These are phyloP conservation scores for Opisthograptis luteolata DNA, from an alignment of 2,888 invertebrate species.

Conservation along the genomic window DNA sequence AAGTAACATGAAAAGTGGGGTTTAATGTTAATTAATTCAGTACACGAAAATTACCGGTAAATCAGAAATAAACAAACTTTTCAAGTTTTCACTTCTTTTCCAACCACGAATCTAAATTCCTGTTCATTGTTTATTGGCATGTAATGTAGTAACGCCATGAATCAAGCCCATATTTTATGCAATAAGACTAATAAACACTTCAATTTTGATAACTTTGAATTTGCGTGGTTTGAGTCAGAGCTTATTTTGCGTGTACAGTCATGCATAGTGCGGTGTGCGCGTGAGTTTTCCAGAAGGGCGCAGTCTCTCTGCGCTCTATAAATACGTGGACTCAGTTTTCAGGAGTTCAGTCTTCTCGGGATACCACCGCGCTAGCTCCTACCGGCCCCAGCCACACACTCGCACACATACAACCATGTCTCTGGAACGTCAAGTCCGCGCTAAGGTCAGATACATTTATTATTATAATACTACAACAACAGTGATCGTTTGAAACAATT, in stretches of 20 bases:
- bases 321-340: slow-evolving; percentile 73
- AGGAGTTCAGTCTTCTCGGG: slow-evolving; percentile 81
- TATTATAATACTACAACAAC: slow-evolving; percentile 3
- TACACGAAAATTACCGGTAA: no score
- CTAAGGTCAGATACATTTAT: slow-evolving; percentile 87
- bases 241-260: slow-evolving; percentile 30
- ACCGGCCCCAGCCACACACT: slow-evolving; percentile 53
- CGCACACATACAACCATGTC: slow-evolving; percentile 86
- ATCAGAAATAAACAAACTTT: no score
- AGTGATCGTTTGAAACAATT: not conserved
- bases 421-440: slow-evolving; percentile 96
- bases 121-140: no score
- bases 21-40: no score
- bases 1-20: no score
- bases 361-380: slow-evolving; percentile 63
- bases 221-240: slow-evolving; percentile 32
- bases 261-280: slow-evolving; percentile 51
- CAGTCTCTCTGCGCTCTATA: slow-evolving; percentile 72
- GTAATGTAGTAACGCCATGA: slow-evolving; percentile 7
- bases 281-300: slow-evolving; percentile 80
- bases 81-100: no score
- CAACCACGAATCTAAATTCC: no score
- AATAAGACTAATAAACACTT: slow-evolving; percentile 25
- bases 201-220: slow-evolving; percentile 28
- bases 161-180: slow-evolving; percentile 12